Percentiles rank a stretch among this genome's conserved stretches.
Evolutionary conservation across 2,797 vertebrate species (phyloP).

Genomic region (Pipistrellus pygmaeus): DNA sequence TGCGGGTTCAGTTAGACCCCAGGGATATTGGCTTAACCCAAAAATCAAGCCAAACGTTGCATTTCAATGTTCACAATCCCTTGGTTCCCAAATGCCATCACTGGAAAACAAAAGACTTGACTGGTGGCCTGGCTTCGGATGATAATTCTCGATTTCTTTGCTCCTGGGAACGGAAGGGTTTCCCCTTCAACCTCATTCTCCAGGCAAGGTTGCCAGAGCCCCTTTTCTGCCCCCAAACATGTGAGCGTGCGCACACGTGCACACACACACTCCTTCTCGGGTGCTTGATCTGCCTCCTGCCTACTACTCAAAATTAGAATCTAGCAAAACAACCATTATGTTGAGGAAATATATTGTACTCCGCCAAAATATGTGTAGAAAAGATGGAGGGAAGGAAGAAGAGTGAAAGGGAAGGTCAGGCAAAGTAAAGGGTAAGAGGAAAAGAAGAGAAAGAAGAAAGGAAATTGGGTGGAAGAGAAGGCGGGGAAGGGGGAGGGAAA

Average conservation of each 20-base stretch:
- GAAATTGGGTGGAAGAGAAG: neutral
- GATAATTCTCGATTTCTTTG: neutral
- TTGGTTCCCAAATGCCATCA: conserved; percentile 24
- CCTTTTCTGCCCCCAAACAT: neutral
- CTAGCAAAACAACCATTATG: neutral
- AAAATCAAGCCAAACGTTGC: conserved; percentile 53
- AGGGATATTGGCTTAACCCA: conserved; percentile 41
- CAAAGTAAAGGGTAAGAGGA: neutral
- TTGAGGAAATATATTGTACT: neutral
- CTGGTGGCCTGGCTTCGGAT: neutral
- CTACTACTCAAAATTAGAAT: conserved; percentile 22
- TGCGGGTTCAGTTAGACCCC: conserved; percentile 33
- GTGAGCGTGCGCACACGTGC: neutral
- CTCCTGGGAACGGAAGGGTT: neutral
- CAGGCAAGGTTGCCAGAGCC: neutral
- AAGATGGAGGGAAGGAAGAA: neutral
- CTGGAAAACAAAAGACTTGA: conserved; percentile 59
- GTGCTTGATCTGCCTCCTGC: neutral
- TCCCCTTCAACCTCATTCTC: neutral
- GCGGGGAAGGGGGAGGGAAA: neutral
- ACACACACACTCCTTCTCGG: neutral
- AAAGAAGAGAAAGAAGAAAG: neutral
- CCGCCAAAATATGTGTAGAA: neutral
- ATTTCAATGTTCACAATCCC: conserved; percentile 48
- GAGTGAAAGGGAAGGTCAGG: neutral